phyloP scores from a whole-genome alignment of 2,113 vertebrate genomes.

The Donacobius atricapilla region DNA sequence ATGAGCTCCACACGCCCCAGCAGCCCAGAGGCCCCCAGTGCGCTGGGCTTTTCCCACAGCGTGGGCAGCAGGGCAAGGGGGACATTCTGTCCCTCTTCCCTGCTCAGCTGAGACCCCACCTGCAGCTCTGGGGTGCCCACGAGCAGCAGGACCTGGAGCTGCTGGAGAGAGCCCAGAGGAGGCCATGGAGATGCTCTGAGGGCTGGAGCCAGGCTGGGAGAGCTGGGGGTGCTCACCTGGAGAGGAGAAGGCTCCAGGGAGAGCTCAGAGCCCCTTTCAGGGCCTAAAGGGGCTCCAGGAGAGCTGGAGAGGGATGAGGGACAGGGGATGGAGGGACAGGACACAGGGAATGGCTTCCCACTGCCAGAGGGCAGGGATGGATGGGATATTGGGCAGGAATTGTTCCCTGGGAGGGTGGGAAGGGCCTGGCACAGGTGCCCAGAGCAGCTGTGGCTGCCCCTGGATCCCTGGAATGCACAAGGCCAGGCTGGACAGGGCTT shows the following conservation, averaged over 20 bases:
- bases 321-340: background rate
- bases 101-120: background rate
- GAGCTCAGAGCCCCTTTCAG: accelerated
- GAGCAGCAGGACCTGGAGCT: accelerated
- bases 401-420: accelerated
- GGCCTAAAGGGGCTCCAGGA: background rate
- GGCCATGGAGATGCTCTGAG: accelerated
- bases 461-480: background rate
- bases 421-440: background rate
- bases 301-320: background rate
- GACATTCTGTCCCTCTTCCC: background rate
- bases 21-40: background rate
- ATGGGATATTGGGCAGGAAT: background rate
- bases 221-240: background rate
- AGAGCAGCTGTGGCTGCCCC: background rate
- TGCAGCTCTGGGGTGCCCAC: background rate
- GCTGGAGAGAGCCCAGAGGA: background rate
- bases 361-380: accelerated
- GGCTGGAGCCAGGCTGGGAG: background rate
- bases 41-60: background rate
- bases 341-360: background rate
- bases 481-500: accelerated
- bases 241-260: background rate
- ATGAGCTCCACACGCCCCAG: background rate
- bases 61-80: background rate